Evolutionary conservation across 2,113 vertebrate species (phyloP).

Genomic region (Oryzias curvinotus): DNA sequence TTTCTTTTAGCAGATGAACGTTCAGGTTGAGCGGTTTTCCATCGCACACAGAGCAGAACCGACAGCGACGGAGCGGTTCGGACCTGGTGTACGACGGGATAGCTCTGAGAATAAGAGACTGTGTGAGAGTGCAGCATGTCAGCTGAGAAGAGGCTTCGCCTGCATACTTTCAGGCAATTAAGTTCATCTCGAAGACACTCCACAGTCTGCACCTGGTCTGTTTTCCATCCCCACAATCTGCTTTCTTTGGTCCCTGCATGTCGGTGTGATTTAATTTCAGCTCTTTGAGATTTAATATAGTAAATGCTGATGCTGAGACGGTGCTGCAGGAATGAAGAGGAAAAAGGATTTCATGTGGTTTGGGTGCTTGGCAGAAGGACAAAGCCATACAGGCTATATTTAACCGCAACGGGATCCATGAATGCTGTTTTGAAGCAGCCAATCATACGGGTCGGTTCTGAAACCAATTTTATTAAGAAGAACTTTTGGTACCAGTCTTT

Average conservation of each 20-base stretch:
- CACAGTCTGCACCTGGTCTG: constrained; percentile 72
- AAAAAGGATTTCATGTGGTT: constrained; percentile 58
- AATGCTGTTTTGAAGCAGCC: constrained; percentile 35
- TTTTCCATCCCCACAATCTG: constrained; percentile 63
- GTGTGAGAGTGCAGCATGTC: constrained; percentile 41
- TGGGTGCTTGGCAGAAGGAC: constrained; percentile 46
- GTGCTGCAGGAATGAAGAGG: constrained; percentile 42
- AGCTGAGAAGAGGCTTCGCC: constrained; percentile 26
- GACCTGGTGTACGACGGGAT: constrained; percentile 15
- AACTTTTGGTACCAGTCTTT: constrained; percentile 33
- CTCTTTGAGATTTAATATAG: constrained; percentile 66
- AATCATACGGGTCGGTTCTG: constrained; percentile 30
- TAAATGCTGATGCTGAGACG: constrained; percentile 49
- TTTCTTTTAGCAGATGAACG: too few relatives aligned
- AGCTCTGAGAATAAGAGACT: constrained; percentile 22
- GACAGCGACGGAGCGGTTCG: constrained; percentile 16
- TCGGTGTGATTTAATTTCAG: constrained; percentile 68
- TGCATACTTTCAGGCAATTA: constrained; percentile 57
- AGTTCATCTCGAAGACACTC: constrained; percentile 68
- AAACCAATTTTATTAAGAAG: background rate
- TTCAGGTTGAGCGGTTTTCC: constrained; percentile 9
- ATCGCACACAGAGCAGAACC: constrained; percentile 18
- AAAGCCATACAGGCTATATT: constrained; percentile 33
- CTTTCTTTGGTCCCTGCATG: constrained; percentile 70
- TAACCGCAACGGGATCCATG: constrained; percentile 53